Base-by-base conservation (phyloP, 2,888 invertebrate genomes). In the Andricus curvator region DNA sequence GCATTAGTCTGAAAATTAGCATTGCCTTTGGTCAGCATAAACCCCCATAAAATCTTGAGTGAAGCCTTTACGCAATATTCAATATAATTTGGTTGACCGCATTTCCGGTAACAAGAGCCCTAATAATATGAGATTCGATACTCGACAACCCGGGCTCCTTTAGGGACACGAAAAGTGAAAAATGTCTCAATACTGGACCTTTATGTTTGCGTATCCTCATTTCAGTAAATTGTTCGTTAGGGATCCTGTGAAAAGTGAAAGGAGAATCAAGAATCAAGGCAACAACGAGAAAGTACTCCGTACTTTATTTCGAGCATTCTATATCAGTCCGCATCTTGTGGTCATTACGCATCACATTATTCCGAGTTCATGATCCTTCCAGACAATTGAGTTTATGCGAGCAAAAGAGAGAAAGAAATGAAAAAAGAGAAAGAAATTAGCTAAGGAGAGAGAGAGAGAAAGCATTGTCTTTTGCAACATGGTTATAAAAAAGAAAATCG, bases 251-350 rank as follows among this genome's bases (percentile, higher is more conserved):
- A 77, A 85, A 88, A 89, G 90, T 89, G 90, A 90, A 90, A 89
- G 89, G 89, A 86, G 88, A 88, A 88, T 88, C 85, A 85, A 86
- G 88, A 88, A 88, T 88, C 85, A 85, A 84, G 84, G 85, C 85
- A 83, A 85, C 80, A 51, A 67, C 82, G 87, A 86, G 88, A 89
- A 88, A 90, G 89, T 88, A 85, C 87, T 87, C 84, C 84, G 64
- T 80, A 80, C 83, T 74, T 74, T 74, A 74, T 74, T 56, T 74
- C 56, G 56, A 74, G 74, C 74, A 74, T 37, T 37, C 56, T 74
- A 74, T 74, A 74, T 74, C 33, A 13, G 74, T 56, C 33, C 74
- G 37, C 56, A 74, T 56, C 56, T 74, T 56, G 74, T 33, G 33
- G 51, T 74, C 51, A 29, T 60, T 74, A 74, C 56, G 37, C 56